phyloP scores from a whole-genome alignment of 2,113 vertebrate genomes.

The Peromyscus californicus region DNA sequence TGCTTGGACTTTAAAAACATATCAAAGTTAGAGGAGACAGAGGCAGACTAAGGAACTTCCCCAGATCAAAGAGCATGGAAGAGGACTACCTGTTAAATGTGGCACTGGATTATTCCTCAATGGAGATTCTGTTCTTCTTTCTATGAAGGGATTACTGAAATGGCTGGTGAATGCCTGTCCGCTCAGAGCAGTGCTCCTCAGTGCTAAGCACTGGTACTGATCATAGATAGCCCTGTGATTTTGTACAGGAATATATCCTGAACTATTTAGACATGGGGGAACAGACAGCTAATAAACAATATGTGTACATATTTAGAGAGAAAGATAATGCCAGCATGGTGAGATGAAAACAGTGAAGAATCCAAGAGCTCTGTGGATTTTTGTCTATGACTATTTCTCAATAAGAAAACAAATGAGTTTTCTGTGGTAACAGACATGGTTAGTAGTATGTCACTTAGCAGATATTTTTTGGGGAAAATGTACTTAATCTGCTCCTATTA shows the following conservation, averaged over 20 bases:
- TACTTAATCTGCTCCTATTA: constrained; percentile 17
- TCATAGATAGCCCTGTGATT: not conserved
- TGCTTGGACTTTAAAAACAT: not conserved
- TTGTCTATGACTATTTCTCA: not conserved
- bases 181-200: not conserved
- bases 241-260: not conserved
- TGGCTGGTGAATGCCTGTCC: not conserved
- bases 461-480: not conserved
- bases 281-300: not conserved
- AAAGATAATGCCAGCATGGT: not conserved
- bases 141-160: not conserved
- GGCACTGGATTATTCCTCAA: not conserved
- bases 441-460: not conserved
- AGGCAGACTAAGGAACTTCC: not conserved
- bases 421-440: not conserved
- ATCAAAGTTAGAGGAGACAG: not conserved
- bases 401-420: not conserved
- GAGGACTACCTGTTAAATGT: not conserved
- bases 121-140: not conserved
- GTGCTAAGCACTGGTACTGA: not conserved
- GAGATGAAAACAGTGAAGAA: not conserved
- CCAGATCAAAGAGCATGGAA: not conserved
- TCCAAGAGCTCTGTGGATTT: not conserved
- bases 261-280: not conserved
- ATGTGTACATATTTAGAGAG: not conserved